Evolutionary conservation across 1,140 invertebrate species (phyloP), one percentile per base, ranked within the genome.

Genomic region (Drosophila murphyi): DNA sequence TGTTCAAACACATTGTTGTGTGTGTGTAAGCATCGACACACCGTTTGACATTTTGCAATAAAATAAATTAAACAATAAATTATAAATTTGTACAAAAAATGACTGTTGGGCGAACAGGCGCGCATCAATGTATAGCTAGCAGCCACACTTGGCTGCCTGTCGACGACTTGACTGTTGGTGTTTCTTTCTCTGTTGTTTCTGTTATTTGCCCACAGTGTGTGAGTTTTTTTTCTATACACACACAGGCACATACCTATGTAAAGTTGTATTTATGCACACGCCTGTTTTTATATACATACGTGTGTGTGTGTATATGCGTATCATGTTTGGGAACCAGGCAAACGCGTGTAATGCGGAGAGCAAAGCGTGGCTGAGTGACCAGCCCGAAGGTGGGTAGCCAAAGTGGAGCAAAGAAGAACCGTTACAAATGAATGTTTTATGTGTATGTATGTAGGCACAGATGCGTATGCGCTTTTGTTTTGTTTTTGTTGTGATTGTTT

Each of bases 21-120:
- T 28, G 29, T 35, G 45, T 34, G 32, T 59, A 29, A 29, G 47
- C 32, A 8, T 39, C n/a, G 41, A 35, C 52, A 29, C 43, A 48
- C 39, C 54, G 65, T 73, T 75, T 76, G 83, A 77, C 82, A 87
- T 80, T 83, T 83, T 78, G 83, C 85, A 88, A 88, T 88, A 88
- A 88, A 88, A 89, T 85, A 88, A 90, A 89, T 89, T 89, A 89
- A 89, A 89, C 85, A 89, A 89, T 89, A 90, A 89, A 90, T 89
- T 89, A 89, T 89, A 89, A 90, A 89, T 89, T 89, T 89, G 85
- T 89, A 89, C 85, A 89, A 90, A 90, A 89, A 89, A 89, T 89
- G 85, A 89, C 86, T 89, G 86, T 86, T 78, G 56, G 62, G 32
- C 48, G 74, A 89, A 61, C 86, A 89, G 85, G 85, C 80, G 86